Evolutionary conservation across 1,140 invertebrate genomes (phyloP), one percentile per base, ranked within the genome.

Genomic region (Meloidogyne exigua): DNA sequence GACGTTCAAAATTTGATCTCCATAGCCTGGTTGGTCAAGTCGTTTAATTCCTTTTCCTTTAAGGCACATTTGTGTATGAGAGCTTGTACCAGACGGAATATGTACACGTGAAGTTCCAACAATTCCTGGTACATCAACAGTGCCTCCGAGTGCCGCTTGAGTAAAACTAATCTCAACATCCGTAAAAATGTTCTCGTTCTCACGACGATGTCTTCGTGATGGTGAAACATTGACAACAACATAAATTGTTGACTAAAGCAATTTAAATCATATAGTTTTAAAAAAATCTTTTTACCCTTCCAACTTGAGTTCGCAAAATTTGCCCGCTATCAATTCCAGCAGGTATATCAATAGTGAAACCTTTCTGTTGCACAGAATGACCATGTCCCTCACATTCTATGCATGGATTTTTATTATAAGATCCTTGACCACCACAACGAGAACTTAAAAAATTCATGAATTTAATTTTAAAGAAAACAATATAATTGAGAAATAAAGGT

Each of bases 1-100:
- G 11, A 99, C 90, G 84, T 95, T 92, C 12, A 99, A 91, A 88
- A 98, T 98, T 89, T 99, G 97, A 89, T 99, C 96, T 0, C 97
- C 97, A 84, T 93, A 91, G 1, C 95, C 95, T 80, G 92, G 91
- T 7, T 92, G 91, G 84, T 94, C 94, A 0, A 98, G 91, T 81
- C 93, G 91, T 87, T 94, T 95, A 84, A 99, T 91, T 3, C 97
- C 97, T 89, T 99, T 62, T 0, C 93, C 92, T 2, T 90, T 90
- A 28, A 99, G 87, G 36, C 93, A 89, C 64, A 98, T 92, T 81
- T 91, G 90, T 15, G 92, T 92, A 88, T 99, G 96, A 0, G 96
- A 98, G 0, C 92, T 93, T 0, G 96, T 98, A 1, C 94, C 94
- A 0, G 93, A 90, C 32, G 92, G 91, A 84, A 99, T 93, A 92